A percentile compares a stretch with the other conserved stretches of the same genome.
These are phyloP conservation scores for Allolobophora icterica DNA, from an alignment of 2,888 invertebrate genomes.

Conservation along the genomic window DNA sequence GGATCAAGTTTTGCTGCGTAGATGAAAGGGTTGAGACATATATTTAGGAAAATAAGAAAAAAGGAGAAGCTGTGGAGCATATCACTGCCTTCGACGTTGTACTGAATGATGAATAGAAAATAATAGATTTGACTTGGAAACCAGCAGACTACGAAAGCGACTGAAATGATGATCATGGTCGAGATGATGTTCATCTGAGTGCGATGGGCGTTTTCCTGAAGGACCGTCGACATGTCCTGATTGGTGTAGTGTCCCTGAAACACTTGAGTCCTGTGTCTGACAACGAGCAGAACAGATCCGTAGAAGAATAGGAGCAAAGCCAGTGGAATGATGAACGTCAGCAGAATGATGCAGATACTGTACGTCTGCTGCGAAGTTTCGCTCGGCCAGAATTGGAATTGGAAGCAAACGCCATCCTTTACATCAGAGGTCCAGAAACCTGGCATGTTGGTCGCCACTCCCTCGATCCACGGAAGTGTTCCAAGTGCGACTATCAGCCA, in stretches of 20 bases:
- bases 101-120: neutral
- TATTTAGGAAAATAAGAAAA: neutral
- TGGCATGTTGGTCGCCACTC: slow-evolving; percentile 4
- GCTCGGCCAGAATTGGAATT: neutral
- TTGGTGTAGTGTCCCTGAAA: slow-evolving; percentile 3
- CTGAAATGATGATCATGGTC: neutral
- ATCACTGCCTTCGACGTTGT: too few species aligned
- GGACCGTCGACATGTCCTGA: neutral
- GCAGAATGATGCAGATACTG: neutral
- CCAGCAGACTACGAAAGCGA: neutral
- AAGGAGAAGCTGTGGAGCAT: neutral
- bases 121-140: neutral
- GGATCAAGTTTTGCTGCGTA: neutral
- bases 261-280: neutral
- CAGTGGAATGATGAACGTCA: neutral
- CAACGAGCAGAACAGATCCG: neutral
- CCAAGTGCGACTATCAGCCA: neutral
- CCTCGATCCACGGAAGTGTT: neutral
- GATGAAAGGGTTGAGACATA: neutral
- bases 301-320: slow-evolving; percentile 15
- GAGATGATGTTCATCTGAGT: slow-evolving; percentile 24
- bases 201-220: neutral
- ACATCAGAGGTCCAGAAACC: slow-evolving; percentile 12
- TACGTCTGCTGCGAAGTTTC: neutral
- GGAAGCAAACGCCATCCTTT: neutral